A percentile compares a stretch with the other conserved stretches of the same genome.
Conservation (phyloP, 2,888 invertebrate genomes). For the Stenodema calcarata region DNA sequence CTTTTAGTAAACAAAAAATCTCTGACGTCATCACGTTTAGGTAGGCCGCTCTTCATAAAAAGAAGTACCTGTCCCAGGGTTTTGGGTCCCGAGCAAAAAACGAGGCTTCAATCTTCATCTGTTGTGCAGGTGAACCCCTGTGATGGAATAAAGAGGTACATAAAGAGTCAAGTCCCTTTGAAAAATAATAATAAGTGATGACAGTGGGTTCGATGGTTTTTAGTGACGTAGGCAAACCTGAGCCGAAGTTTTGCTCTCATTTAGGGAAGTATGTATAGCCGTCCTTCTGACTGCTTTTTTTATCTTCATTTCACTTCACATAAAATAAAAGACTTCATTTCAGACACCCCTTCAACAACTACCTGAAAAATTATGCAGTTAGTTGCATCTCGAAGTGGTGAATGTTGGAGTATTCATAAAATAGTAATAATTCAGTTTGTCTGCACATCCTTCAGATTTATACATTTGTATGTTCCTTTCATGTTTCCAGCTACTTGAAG, state of each 20-base stretch:
- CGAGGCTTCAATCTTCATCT: neutral
- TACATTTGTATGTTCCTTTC: no score
- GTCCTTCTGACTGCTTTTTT: neutral
- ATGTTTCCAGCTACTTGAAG: no score
- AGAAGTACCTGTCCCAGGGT: neutral
- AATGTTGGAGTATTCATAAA: no score
- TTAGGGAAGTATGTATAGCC: neutral
- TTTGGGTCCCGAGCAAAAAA: neutral
- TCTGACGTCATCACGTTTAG: neutral
- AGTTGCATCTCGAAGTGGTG: no score
- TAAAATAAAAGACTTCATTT: no score
- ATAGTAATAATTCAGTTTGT: no score
- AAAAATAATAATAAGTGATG: no score
- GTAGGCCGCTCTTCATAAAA: neutral
- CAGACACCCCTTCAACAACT: no score
- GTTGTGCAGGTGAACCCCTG: neutral
- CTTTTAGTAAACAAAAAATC: neutral
- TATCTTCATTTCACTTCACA: neutral
- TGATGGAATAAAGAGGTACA: neutral
- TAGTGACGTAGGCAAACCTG: neutral
- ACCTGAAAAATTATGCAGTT: no score
- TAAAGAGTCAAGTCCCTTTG: neutral
- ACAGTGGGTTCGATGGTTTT: neutral
- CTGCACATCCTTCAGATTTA: no score
- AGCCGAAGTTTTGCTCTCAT: neutral